These are phyloP conservation scores for Melitaea athalia DNA, from an alignment of 2,888 invertebrate genomes.

Conservation along the genomic window DNA sequence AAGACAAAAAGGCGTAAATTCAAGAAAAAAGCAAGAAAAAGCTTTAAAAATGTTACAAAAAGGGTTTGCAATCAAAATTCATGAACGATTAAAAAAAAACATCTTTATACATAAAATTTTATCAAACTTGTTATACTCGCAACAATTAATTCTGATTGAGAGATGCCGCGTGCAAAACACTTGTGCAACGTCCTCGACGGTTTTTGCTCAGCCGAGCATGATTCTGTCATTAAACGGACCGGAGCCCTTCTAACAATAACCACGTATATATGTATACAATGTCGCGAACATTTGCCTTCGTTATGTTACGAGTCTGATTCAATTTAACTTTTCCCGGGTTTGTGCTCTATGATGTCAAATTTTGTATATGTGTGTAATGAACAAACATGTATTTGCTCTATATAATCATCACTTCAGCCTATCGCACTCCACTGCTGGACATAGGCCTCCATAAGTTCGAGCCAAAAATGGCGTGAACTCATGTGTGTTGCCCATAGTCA, in stretches of 20 bases:
- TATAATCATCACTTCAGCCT: too few species aligned
- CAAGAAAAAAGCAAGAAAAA: neutral
- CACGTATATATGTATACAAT: constrained; percentile 15
- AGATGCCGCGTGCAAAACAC: constrained; percentile 51
- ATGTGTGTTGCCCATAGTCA: too few species aligned
- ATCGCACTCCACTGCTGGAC: too few species aligned
- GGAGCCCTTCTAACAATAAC: constrained; percentile 50
- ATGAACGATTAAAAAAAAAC: neutral
- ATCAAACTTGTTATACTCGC: constrained; percentile 28
- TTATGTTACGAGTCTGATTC: constrained; percentile 5
- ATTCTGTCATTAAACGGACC: constrained; percentile 46
- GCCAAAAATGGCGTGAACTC: too few species aligned
- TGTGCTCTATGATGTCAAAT: neutral
- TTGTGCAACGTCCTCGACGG: constrained; percentile 49
- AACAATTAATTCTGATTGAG: constrained; percentile 57
- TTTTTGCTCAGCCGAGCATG: constrained; percentile 62
- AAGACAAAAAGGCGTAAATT: too few species aligned
- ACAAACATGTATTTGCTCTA: neutral
- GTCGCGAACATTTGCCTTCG: constrained; percentile 14
- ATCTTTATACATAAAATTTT: constrained; percentile 15
- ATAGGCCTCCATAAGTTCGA: too few species aligned
- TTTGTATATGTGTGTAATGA: neutral
- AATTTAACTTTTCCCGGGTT: neutral
- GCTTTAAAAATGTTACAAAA: neutral
- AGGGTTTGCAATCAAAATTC: neutral